Percentiles rank a stretch among this genome's conserved stretches.
These are phyloP conservation scores for Hylaea fasciaria DNA, from an alignment of 2,888 invertebrate species.

Conservation along the genomic window DNA sequence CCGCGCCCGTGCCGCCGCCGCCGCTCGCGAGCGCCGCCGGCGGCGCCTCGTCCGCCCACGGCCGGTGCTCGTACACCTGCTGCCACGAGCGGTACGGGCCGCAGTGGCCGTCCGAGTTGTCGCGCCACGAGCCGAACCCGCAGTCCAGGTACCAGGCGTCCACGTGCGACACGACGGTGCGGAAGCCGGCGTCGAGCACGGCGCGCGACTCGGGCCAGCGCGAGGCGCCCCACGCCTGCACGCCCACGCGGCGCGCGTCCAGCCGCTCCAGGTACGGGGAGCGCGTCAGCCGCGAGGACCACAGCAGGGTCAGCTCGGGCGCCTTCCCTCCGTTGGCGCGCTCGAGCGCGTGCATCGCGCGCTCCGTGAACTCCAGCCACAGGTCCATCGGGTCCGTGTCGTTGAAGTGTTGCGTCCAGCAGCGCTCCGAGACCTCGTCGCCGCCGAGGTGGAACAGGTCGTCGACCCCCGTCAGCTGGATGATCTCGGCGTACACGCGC, in stretches of 20 bases:
- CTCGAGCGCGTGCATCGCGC: constrained; percentile 86
- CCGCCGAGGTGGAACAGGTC: constrained; percentile 94
- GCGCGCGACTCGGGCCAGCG: constrained; percentile 92
- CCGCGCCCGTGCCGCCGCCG: too few species aligned
- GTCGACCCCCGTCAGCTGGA: constrained; percentile 89
- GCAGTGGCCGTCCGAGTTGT: constrained; percentile 93
- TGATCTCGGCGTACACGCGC: constrained; percentile 89
- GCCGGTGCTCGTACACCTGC: constrained; percentile 92
- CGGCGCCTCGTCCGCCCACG: constrained; percentile 85
- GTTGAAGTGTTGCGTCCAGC: constrained; percentile 91
- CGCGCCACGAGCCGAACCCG: constrained; percentile 94
- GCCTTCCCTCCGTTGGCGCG: constrained; percentile 85
- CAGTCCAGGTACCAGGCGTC: constrained; percentile 96
- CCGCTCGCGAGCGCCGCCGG: constrained; percentile 65
- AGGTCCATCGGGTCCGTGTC: constrained; percentile 90
- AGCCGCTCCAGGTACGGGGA: constrained; percentile 87
- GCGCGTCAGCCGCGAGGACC: constrained; percentile 92
- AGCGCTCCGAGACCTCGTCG: constrained; percentile 92
- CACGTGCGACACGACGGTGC: constrained; percentile 92
- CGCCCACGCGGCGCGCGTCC: constrained; percentile 85
- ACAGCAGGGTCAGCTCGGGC: constrained; percentile 86
- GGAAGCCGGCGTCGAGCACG: constrained; percentile 90
- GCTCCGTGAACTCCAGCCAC: constrained; percentile 91
- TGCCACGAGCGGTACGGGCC: constrained; percentile 96
- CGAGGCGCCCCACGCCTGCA: constrained; percentile 93